These are phyloP conservation scores for Macrochelys suwanniensis DNA, from an alignment of 2,797 vertebrate species.

Conservation along the genomic window DNA sequence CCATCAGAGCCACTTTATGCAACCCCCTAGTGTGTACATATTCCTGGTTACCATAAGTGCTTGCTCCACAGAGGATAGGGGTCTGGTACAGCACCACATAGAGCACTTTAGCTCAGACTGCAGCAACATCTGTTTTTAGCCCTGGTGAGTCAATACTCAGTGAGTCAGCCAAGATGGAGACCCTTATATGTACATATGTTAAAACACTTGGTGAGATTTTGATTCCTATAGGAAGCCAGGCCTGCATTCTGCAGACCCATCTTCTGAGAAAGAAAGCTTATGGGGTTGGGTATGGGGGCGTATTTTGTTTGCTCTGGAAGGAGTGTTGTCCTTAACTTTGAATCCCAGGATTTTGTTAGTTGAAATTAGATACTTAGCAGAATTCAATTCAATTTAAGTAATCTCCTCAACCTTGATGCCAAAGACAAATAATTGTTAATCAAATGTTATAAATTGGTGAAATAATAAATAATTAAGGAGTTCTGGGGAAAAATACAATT, in stretches of 20 bases:
- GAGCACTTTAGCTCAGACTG: not conserved
- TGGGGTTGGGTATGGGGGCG: not conserved
- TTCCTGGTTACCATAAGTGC: not conserved
- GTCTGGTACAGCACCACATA: not conserved
- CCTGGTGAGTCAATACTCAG: not conserved
- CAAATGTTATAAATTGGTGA: not conserved
- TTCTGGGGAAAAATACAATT: not conserved
- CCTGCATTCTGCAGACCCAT: not conserved
- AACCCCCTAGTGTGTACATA: not conserved
- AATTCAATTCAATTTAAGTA: not conserved
- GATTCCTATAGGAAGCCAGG: not conserved
- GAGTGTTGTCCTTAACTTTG: not conserved
- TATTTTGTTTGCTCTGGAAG: not conserved
- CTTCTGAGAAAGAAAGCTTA: not conserved
- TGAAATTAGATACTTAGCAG: conserved; percentile 1
- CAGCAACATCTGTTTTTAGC: not conserved
- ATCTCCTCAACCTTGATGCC: not conserved
- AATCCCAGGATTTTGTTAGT: not conserved
- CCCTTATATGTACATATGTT: not conserved
- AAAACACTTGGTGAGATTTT: not conserved
- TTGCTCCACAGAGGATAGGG: not conserved
- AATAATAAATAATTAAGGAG: not conserved
- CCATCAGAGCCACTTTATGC: too few species aligned
- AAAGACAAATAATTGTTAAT: not conserved
- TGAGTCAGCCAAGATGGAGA: not conserved